Base-by-base conservation (phyloP, 2,888 invertebrate genomes). In the Patella pellucida region DNA sequence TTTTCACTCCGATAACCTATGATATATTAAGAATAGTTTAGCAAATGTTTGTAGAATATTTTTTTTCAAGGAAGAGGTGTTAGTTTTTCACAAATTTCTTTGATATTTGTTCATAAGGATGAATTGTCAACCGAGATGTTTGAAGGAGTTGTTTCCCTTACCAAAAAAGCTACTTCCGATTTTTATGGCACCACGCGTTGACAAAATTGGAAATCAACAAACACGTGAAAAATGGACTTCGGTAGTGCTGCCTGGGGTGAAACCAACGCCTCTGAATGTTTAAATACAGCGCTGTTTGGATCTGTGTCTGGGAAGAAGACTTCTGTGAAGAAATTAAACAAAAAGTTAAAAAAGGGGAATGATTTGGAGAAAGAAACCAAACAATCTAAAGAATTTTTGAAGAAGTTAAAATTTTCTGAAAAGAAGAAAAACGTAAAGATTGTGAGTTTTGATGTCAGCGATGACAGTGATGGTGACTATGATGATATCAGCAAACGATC, bases 331-430 rank as follows among this genome's bases (percentile, higher is more conserved):
- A 62, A 62, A 23, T 23, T 23, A 23, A 62, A 62, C 19, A 62
- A 62, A 62, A n/a, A n/a, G n/a, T n/a, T n/a, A n/a, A n/a, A n/a
- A n/a, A 62, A 19, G 23, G 62, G 19, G 19, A 3, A 9, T 12
- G 19, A 62, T 23, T 23, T 62, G 19, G 62, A 62, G 19, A 19
- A 62, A 62, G 62, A 62, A 62, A 62, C 62, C 19, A 62, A 62
- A 62, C 62, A 62, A 62, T 19, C 62, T 19, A 62, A 62, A 62
- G 62, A 62, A 62, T 62, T 62, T 62, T 23, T 62, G 11, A 19
- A 62, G 14, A 62, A 62, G 19, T 62, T 62, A 12, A 62, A 62
- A 62, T 41, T 41, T 41, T 41, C 41, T 41, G 19, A 19, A 12
- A 23, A 23, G 19, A 19, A 62, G 62, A 62, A 62, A 62, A 62